Base-by-base conservation (phyloP, 2,797 vertebrate genomes). In the Rachycentron canadum region DNA sequence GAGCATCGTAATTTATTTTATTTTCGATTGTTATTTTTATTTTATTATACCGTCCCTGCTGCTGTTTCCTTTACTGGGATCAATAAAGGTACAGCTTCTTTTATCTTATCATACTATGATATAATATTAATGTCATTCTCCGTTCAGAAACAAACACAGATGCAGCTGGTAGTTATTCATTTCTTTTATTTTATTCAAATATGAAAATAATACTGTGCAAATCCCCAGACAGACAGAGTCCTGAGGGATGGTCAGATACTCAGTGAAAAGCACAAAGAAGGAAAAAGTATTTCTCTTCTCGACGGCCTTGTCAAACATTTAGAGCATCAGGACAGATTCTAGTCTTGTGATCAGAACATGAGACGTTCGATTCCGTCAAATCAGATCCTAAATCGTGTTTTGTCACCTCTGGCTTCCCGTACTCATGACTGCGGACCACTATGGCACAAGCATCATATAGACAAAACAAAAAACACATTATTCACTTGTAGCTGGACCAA, bases 161-260 rank as follows among this genome's bases (percentile, higher is more conserved):
- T 9, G 16, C 12, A 23, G 49, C 60, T 5, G 23, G 26, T 3
- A 7, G 19, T 25, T 11, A 16, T n/a, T 61, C 25, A 70, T 50
- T 32, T 16, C 34, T 52, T 89, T 79, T 81, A 85, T 79, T 87
- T 59, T 52, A 62, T 76, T 65, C 47, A 25, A 26, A 69, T 40
- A 57, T 32, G 26, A n/a, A 57, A 71, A 61, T 69, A 62, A 70
- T 36, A 63, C 64, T 64, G 85, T 85, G 76, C 81, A 89, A 85
- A 78, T 81, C 69, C 73, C 81, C 26, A 38, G 38, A 58, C 3
- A 34, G n/a, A 32, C 7, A 3, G 60, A 71, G 43, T 28, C 13
- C 11, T 55, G 2, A 60, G 55, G 55, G 72, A 87, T 34, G 78
- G 36, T 75, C 76, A 75, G 65, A 56, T 52, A 73, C 49, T 71